Conservation (phyloP, 1,140 invertebrate genomes). For the Drosophila grimshawi region DNA sequence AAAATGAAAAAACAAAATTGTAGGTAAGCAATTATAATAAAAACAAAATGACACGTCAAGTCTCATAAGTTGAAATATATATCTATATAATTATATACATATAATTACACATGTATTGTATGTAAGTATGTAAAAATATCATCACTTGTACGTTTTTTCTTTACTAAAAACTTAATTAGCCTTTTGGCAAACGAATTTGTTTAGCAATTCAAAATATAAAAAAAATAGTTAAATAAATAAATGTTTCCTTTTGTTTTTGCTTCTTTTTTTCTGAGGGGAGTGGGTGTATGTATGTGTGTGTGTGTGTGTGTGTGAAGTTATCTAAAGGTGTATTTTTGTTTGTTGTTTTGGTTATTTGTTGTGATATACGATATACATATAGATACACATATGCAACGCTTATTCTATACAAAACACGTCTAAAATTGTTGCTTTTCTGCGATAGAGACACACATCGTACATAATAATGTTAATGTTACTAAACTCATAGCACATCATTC, state of each 20-base stretch:
- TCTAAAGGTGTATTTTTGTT: too few relatives aligned
- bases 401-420: slow-evolving; percentile 36
- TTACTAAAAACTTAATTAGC: slow-evolving; percentile 38
- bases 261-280: slow-evolving; percentile 19
- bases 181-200: slow-evolving; percentile 23
- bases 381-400: slow-evolving; percentile 32
- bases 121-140: slow-evolving; percentile 37
- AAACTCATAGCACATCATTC: slow-evolving; percentile 10
- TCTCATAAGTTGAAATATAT: slow-evolving; percentile 16
- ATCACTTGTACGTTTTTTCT: slow-evolving; percentile 64
- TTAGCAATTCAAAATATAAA: slow-evolving; percentile 5
- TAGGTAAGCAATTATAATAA: not conserved
- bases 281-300: slow-evolving; percentile 4
- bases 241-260: slow-evolving; percentile 27
- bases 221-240: slow-evolving; percentile 41
- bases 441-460: slow-evolving; percentile 13
- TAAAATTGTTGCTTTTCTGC: slow-evolving; percentile 21
- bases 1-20: not conserved
- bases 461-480: not conserved
- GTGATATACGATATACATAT: slow-evolving; percentile 18
- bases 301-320: slow-evolving; percentile 2
- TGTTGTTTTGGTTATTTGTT: not conserved
- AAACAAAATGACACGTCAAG: slow-evolving; percentile 34
- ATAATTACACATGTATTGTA: slow-evolving; percentile 16
- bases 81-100: slow-evolving; percentile 7